Evolutionary conservation across 1,140 invertebrate genomes (phyloP), one percentile per base, ranked within the genome.

Genomic region (Eumeta japonica): DNA sequence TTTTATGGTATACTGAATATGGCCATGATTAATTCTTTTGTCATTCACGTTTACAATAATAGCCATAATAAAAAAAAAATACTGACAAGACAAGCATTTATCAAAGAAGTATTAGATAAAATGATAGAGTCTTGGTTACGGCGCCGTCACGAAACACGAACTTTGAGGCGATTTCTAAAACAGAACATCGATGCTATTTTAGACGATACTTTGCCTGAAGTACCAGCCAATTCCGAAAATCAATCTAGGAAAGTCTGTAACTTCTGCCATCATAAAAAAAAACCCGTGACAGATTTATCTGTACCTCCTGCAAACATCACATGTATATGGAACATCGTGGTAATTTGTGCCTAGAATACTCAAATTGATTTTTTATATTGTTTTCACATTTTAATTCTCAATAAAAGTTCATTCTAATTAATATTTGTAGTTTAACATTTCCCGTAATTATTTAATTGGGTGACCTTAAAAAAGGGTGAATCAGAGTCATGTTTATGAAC

Each of bases 1-100:
- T 24, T 24, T 24, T 24, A 24, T n/a, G 20, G 20, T 24, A n/a
- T 24, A 45, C 33, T 42, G 33, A 45, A 45, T 18, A 45, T 45
- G 13, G 32, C 40, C 3, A 30, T 38, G 10, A 30, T 42, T 30
- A 37, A 37, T 28, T 36, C 33, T 5, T 37, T 36, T 42, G 34
- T 42, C n/a, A 42, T 42, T 19, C 37, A 42, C 17, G 17, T 15
- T 15, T 33, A 37, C 15, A 42, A 37, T 11, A 42, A 36, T 27
- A 17, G 27, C 3, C 10, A 33, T 17, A 3, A 17, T 17, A 11
- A 33, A 33, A n/a, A 33, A 12, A 33, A 33, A 12, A 14, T 17
- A 2, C 2, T 33, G 5, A 24, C 20, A 53, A 24, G 20, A 24
- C 20, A n/a, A 24, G 20, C 20, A 7, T 24, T 24, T 24, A 24